Evolutionary conservation across 2,113 vertebrate species (phyloP).

Genomic region (Marmota flaviventris): DNA sequence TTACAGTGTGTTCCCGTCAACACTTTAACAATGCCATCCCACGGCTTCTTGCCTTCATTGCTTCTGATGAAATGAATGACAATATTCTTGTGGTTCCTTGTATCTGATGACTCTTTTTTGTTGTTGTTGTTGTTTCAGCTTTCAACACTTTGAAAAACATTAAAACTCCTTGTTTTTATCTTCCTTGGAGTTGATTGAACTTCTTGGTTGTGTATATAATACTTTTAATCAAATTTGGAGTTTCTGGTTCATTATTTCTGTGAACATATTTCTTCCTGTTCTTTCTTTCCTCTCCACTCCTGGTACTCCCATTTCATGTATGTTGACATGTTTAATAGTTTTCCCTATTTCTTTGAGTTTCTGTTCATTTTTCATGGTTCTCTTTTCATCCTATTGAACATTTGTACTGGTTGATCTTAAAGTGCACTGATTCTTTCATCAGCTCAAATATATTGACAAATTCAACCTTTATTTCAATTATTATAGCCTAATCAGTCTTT

Average conservation of each 20-base stretch:
- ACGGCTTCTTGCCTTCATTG: not conserved
- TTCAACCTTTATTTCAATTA: not conserved
- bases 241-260: not conserved
- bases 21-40: not conserved
- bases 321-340: not conserved
- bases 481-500: not conserved
- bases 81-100: not conserved
- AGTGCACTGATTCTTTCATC: not conserved
- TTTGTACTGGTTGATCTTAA: not conserved
- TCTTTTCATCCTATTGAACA: not conserved
- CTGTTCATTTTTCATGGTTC: not conserved
- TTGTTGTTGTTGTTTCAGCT: not conserved
- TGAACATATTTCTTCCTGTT: not conserved
- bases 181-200: not conserved
- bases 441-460: not conserved
- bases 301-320: not conserved
- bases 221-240: not conserved
- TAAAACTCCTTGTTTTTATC: not conserved
- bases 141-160: not conserved
- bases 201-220: no score
- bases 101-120: not conserved
- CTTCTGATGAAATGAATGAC: not conserved
- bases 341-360: not conserved
- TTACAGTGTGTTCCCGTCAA: not conserved
- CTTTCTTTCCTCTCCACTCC: not conserved